A percentile compares a stretch with the other conserved stretches of the same genome.
Evolutionary conservation across 1,140 invertebrate genomes (phyloP).

Genomic region (Bombus cullumanus): DNA sequence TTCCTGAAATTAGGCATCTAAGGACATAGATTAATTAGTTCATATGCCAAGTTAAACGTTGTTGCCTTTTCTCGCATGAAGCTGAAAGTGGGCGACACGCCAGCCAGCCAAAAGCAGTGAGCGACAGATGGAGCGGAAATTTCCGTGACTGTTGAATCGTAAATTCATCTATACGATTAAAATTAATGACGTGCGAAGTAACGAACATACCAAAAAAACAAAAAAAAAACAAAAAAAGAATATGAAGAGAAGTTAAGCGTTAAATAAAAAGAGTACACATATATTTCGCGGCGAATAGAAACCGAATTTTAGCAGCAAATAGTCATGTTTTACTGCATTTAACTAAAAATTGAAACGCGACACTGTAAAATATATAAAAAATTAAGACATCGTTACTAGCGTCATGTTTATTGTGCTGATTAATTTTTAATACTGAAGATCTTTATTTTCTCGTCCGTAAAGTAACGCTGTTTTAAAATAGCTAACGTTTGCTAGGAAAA

Average conservation of each 20-base stretch:
- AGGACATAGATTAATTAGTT: slow-evolving; percentile 15
- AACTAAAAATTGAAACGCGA: not conserved
- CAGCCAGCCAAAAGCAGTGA: not conserved
- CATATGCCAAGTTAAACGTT: not conserved
- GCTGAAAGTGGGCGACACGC: not conserved
- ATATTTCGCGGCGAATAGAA: not conserved
- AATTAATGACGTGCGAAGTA: not conserved
- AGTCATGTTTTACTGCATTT: not conserved
- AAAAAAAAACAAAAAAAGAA: too few relatives aligned
- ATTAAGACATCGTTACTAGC: too few relatives aligned
- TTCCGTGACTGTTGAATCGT: not conserved
- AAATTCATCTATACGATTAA: not conserved
- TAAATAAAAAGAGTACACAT: too few relatives aligned
- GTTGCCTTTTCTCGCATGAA: not conserved
- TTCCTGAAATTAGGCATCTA: not conserved
- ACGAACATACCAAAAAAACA: not conserved
- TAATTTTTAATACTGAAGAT: too few relatives aligned
- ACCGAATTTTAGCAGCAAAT: not conserved
- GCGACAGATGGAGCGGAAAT: slow-evolving; percentile 8
- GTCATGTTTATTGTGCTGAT: too few relatives aligned
- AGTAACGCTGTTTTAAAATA: too few relatives aligned
- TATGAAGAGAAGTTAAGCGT: not conserved
- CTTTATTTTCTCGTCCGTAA: too few relatives aligned
- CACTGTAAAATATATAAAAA: too few relatives aligned
- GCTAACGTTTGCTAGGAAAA: too few relatives aligned